A percentile compares a stretch with the other conserved stretches of the same genome.
phyloP scores from a whole-genome alignment of 2,888 invertebrate species.

The Pocota personata region DNA sequence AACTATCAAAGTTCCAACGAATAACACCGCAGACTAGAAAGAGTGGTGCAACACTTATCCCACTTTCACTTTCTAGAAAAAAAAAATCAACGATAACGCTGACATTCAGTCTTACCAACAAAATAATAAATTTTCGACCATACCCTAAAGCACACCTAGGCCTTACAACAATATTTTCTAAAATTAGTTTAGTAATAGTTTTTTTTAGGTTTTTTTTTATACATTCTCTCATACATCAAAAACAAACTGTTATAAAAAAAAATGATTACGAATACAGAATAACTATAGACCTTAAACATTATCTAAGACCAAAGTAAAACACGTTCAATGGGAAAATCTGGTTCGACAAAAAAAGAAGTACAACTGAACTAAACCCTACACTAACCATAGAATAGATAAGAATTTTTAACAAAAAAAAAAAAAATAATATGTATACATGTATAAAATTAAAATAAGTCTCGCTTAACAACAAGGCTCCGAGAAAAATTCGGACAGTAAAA shows the following conservation, averaged over 20 bases:
- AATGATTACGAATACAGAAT: not conserved
- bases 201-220: not conserved
- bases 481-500: conserved; percentile 66
- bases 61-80: not conserved
- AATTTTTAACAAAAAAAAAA: conserved; percentile 39
- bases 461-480: conserved; percentile 60
- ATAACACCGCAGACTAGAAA: not conserved
- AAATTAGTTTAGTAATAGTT: not conserved
- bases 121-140: not conserved
- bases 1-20: not conserved
- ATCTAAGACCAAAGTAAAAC: conserved; percentile 29
- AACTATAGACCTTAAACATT: not conserved
- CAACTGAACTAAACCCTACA: conserved; percentile 35
- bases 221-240: conserved; percentile 18
- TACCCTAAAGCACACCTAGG: not conserved
- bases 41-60: not conserved
- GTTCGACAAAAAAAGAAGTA: not conserved
- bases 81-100: too few relatives aligned
- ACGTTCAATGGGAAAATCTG: conserved; percentile 1
- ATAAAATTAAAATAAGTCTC: conserved; percentile 64
- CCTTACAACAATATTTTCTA: not conserved
- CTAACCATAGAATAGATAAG: conserved; percentile 26
- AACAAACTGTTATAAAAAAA: conserved; percentile 7
- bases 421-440: conserved; percentile 34
- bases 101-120: too few relatives aligned